phyloP scores from a whole-genome alignment of 2,797 vertebrate genomes.

The Denticeps clupeoides region DNA sequence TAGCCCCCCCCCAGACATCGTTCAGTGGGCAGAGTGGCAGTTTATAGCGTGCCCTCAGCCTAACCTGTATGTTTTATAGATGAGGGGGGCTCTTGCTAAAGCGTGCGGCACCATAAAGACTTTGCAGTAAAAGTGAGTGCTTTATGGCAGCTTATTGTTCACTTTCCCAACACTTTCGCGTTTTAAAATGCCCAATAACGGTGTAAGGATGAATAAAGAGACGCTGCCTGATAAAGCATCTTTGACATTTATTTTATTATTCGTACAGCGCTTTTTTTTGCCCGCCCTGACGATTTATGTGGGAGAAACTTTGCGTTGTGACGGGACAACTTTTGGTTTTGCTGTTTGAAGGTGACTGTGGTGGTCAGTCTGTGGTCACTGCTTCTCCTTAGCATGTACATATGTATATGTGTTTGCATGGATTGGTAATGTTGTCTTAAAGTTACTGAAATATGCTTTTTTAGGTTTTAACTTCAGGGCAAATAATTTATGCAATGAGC shows the following conservation, averaged over 20 bases:
- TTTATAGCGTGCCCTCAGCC: slow-evolving; percentile 52
- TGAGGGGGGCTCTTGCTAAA: slow-evolving; percentile 49
- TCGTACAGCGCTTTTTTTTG: too few relatives aligned
- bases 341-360: too few relatives aligned
- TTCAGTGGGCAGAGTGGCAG: slow-evolving; percentile 58
- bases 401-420: too few relatives aligned
- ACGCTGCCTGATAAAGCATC: not conserved
- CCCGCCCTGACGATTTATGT: too few relatives aligned
- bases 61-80: slow-evolving; percentile 61
- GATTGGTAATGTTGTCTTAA: too few relatives aligned
- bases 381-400: too few relatives aligned
- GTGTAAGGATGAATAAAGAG: slow-evolving; percentile 9
- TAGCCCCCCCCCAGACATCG: slow-evolving; percentile 51
- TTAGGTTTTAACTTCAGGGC: too few relatives aligned
- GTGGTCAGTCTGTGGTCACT: too few relatives aligned
- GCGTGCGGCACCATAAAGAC: slow-evolving; percentile 44
- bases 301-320: too few relatives aligned
- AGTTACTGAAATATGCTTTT: too few relatives aligned
- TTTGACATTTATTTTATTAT: not conserved
- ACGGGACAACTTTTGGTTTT: too few relatives aligned
- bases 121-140: slow-evolving; percentile 43
- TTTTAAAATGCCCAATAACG: slow-evolving; percentile 38
- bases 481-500: too few relatives aligned
- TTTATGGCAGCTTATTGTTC: slow-evolving; percentile 54
- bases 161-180: slow-evolving; percentile 45